Evolutionary conservation across 2,888 invertebrate species (phyloP).

Genomic region (Patella ulyssiponensis): DNA sequence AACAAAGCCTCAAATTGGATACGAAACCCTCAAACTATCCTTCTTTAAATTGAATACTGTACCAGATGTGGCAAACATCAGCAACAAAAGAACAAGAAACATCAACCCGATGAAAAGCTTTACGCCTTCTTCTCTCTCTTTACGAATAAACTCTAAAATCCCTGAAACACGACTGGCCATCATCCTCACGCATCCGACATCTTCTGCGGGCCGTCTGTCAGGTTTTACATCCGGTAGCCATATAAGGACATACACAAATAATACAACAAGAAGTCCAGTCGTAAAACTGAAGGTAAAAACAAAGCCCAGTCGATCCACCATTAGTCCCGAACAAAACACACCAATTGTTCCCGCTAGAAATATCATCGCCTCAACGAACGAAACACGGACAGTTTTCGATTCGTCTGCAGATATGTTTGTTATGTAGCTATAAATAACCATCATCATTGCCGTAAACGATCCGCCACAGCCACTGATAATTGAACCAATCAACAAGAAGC

Average conservation of each 20-base stretch:
- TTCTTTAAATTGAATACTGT: not conserved
- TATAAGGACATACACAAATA: constrained; percentile 68
- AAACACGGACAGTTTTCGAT: constrained; percentile 84
- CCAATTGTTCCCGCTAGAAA: constrained; percentile 88
- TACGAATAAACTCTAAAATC: constrained; percentile 45
- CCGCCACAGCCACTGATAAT: constrained; percentile 72
- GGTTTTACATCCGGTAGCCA: constrained; percentile 34
- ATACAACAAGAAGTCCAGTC: constrained; percentile 59
- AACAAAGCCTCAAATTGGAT: no score
- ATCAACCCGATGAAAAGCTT: constrained; percentile 40
- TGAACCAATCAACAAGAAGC: constrained; percentile 70
- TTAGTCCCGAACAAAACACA: constrained; percentile 84
- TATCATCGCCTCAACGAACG: constrained; percentile 86
- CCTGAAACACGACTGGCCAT: constrained; percentile 34
- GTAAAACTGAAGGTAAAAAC: constrained; percentile 69
- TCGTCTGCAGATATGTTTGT: constrained; percentile 82
- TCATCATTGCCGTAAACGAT: constrained; percentile 71
- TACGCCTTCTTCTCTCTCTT: constrained; percentile 41
- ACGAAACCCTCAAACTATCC: no score
- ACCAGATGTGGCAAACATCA: constrained; percentile 55
- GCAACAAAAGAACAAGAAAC: constrained; percentile 42
- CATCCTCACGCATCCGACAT: constrained; percentile 20
- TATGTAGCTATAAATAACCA: constrained; percentile 81
- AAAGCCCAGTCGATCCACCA: constrained; percentile 75
- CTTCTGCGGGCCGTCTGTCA: not conserved